Conservation (phyloP, 2,888 invertebrate species). For the Dorcus hopei region DNA sequence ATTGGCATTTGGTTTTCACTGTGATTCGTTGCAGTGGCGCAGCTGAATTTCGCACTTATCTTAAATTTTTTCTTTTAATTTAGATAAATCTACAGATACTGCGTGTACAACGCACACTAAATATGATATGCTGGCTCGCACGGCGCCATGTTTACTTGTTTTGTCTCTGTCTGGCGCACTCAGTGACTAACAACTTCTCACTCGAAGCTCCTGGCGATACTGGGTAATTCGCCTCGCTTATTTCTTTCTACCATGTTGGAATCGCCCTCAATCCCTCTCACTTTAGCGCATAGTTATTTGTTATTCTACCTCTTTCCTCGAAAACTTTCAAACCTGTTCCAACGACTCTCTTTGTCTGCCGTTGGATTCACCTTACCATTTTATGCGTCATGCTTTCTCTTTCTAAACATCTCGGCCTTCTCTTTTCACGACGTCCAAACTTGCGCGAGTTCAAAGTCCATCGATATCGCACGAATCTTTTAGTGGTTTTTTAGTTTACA, state of each 20-base stretch:
- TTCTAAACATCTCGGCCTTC: slow-evolving; percentile 10
- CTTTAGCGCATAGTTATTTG: slow-evolving; percentile 33
- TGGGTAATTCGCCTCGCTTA: slow-evolving; percentile 41
- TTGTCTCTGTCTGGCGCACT: slow-evolving; percentile 40
- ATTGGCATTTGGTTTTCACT: background rate
- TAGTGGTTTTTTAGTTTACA: background rate
- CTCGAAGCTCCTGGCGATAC: slow-evolving; percentile 10
- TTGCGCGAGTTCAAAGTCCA: slow-evolving; percentile 30
- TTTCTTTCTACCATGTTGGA: slow-evolving; percentile 34
- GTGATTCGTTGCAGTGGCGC: slow-evolving; percentile 27
- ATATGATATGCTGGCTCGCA: slow-evolving; percentile 51
- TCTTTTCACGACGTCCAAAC: slow-evolving; percentile 19
- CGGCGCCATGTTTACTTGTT: slow-evolving; percentile 51
- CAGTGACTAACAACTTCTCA: slow-evolving; percentile 33
- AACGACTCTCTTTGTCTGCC: slow-evolving; percentile 40
- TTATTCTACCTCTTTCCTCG: slow-evolving; percentile 37
- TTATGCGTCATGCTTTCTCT: background rate
- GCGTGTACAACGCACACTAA: slow-evolving; percentile 46
- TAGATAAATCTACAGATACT: slow-evolving; percentile 37
- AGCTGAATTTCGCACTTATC: slow-evolving; percentile 36
- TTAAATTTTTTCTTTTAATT: slow-evolving; percentile 31
- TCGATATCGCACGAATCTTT: slow-evolving; percentile 10
- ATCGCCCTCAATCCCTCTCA: slow-evolving; percentile 27
- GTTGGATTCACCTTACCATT: slow-evolving; percentile 46
- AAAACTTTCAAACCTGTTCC: slow-evolving; percentile 50